Conservation (phyloP, 2,888 invertebrate species). For the Hydrotaea cyrtoneurina region DNA sequence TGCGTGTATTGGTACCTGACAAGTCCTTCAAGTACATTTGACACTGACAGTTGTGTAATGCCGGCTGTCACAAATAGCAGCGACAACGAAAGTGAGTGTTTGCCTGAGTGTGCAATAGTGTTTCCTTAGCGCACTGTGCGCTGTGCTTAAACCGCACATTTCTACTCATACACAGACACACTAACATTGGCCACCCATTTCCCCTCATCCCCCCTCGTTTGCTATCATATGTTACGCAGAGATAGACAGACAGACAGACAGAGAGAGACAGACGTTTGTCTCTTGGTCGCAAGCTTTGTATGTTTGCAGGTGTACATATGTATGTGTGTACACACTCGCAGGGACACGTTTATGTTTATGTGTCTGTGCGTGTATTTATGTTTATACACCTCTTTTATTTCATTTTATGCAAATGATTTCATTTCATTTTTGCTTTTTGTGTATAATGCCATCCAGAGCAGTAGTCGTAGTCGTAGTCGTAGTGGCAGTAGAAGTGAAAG, state of each 20-base stretch:
- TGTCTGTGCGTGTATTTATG: too few relatives aligned
- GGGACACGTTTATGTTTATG: background rate
- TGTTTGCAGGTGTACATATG: background rate
- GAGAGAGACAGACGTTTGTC: background rate
- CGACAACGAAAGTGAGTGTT: constrained; percentile 10
- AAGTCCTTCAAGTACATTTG: constrained; percentile 66
- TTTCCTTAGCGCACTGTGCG: constrained; percentile 32
- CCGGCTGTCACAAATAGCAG: constrained; percentile 71
- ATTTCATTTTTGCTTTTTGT: constrained; percentile 24
- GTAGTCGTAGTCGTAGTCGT: background rate
- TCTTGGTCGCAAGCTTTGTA: background rate
- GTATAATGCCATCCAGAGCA: too few relatives aligned
- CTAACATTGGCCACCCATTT: too few relatives aligned
- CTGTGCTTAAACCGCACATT: background rate
- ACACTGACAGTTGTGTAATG: constrained; percentile 78
- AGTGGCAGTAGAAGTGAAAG: background rate
- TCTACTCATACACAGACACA: too few relatives aligned
- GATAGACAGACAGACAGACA: background rate
- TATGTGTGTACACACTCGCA: background rate
- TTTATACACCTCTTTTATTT: constrained; percentile 24
- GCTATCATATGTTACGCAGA: background rate
- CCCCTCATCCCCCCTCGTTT: too few relatives aligned
- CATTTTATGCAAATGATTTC: constrained; percentile 61
- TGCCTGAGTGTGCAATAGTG: constrained; percentile 57
- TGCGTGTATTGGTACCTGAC: constrained; percentile 39